Conservation (phyloP, 35 echinoderm and acorn worm genomes). For the Lytechinus variegatus region DNA sequence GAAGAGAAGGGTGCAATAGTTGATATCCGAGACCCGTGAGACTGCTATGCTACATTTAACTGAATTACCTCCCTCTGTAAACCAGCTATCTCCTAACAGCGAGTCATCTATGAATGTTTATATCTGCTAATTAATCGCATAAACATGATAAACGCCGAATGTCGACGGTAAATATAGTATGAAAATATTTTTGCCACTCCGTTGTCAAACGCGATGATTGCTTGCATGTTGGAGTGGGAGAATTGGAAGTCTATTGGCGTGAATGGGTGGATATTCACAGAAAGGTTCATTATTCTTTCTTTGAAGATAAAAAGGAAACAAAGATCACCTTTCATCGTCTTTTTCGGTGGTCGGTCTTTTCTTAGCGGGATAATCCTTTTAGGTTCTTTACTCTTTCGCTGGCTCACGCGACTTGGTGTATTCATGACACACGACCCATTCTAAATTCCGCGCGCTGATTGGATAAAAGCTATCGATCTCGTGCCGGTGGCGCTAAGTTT, state of each 20-base stretch:
- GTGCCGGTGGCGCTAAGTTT: neutral
- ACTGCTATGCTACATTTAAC: neutral
- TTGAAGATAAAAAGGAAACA: neutral
- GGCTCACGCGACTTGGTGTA: neutral
- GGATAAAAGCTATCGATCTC: neutral
- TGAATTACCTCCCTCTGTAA: neutral
- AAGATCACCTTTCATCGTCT: neutral
- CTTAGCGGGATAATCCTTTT: neutral
- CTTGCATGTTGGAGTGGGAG: too few relatives aligned
- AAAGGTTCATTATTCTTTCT: neutral
- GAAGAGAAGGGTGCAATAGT: neutral
- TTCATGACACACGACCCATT: neutral
- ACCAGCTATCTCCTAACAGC: neutral
- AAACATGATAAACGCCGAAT: neutral
- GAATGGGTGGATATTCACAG: neutral
- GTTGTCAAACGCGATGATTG: too few relatives aligned
- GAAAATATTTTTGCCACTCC: too few relatives aligned
- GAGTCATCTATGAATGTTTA: neutral
- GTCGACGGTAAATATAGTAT: neutral
- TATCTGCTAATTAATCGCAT: neutral
- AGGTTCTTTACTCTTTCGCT: neutral
- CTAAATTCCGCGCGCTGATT: neutral
- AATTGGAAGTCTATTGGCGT: too few relatives aligned
- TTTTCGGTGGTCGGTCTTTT: neutral
- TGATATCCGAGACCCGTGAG: slow-evolving; percentile 28